Base-by-base conservation (phyloP, 2,888 invertebrate species). In the Brachypalpus laphriformis region DNA sequence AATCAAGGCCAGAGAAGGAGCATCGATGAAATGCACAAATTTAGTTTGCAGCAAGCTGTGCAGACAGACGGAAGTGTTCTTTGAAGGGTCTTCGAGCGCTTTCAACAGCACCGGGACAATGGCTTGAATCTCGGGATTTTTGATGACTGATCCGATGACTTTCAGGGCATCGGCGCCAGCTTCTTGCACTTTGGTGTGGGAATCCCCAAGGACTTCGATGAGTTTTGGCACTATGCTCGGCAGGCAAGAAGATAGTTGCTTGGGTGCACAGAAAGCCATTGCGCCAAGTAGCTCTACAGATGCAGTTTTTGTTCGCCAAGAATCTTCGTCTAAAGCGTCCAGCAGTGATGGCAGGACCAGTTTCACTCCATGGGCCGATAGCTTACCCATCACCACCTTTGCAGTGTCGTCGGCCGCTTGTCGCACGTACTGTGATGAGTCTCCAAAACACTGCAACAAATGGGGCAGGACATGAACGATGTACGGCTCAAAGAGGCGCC, bases 11-110 rank as follows among this genome's bases (percentile, higher is more conserved):
- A 99, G 93, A 0, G 99, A 99, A 0, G 99, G 98, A 2, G 99
- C 98, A 92, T 99, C 99, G 89, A 99, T 99, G 92, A 99, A 99
- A 93, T 99, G 99, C 49, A 99, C 98, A 93, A 99, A 99, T 92
- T 99, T 97, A 0, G 98, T 98, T 92, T 98, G 97, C n/a, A 98
- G 92, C 25, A 99, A 93, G 0, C 97, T 98, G 91, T 98, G 97
- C n/a, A 99, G 94, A 89, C 98, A 98, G 0, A 94, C 94, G 0
- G 97, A 97, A 0, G 99, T 99, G 92, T 97, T 98, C 91, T 96
- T 96, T 0, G 98, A 97, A 1, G 99, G 99, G 93, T 99, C 98
- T 92, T 98, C 98, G 0, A 99, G 93, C 0, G 99, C 99, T 89
- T 96, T 96, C 59, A 99, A 93, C 9, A 99, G 93, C 2, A 96